Evolutionary conservation across 2,888 invertebrate genomes (phyloP).

Genomic region (Folsomia manolachei): DNA sequence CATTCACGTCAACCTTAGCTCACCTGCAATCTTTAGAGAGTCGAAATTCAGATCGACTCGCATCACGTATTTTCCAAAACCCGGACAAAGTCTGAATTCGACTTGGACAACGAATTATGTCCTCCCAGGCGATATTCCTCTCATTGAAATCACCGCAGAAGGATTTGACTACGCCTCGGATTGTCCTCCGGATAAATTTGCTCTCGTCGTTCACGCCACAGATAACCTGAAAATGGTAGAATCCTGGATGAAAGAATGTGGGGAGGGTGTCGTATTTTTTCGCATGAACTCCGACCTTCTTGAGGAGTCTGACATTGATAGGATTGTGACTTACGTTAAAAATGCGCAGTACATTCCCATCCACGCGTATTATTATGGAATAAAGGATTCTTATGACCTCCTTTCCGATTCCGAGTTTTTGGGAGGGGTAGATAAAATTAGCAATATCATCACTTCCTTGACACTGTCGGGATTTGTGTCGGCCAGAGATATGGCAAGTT

Average conservation of each 20-base stretch:
- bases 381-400: slow-evolving; percentile 16
- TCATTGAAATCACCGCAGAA: not conserved
- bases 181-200: slow-evolving; percentile 24
- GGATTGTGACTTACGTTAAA: slow-evolving; percentile 7
- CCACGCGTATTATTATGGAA: slow-evolving; percentile 18
- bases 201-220: slow-evolving; percentile 19
- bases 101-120: slow-evolving; percentile 24
- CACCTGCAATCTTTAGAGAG: not conserved
- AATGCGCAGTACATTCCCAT: slow-evolving; percentile 15
- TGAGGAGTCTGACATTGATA: slow-evolving; percentile 9
- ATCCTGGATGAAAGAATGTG: slow-evolving; percentile 23
- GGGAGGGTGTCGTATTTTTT: slow-evolving; percentile 22
- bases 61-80: not conserved
- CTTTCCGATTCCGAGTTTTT: slow-evolving; percentile 14
- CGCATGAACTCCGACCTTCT: slow-evolving; percentile 19
- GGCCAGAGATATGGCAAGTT: not conserved
- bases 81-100: slow-evolving; percentile 9
- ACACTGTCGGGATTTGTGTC: slow-evolving; percentile 27
- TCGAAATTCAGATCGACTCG: too few relatives aligned
- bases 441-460: slow-evolving; percentile 22
- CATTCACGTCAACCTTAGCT: not conserved
- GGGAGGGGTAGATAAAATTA: not conserved
- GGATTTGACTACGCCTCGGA: not conserved
- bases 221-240: not conserved
- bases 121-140: slow-evolving; percentile 21